These are phyloP conservation scores for Parotocinclus haroldoi DNA, from an alignment of 2,797 vertebrate genomes.

Conservation along the genomic window DNA sequence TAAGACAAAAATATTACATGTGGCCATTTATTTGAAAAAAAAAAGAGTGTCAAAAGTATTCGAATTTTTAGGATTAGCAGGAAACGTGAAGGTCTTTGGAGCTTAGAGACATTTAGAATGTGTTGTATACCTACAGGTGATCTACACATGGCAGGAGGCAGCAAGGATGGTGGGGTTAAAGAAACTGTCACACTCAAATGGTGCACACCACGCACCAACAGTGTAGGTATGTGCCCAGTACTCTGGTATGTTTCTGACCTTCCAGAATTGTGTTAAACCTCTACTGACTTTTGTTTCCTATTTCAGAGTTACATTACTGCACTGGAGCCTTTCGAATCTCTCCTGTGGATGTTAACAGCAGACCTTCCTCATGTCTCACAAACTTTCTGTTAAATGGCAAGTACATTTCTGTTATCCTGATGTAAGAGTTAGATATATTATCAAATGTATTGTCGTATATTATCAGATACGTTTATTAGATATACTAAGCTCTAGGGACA, in stretches of 20 bases:
- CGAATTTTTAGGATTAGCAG: too few species aligned
- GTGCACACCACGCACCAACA: slow-evolving; percentile 96
- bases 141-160: slow-evolving; percentile 72
- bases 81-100: too few species aligned
- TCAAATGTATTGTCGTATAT: too few species aligned
- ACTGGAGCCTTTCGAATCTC: slow-evolving; percentile 96
- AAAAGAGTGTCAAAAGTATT: too few species aligned
- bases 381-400: slow-evolving; percentile 97
- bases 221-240: slow-evolving; percentile 67
- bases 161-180: slow-evolving; percentile 86
- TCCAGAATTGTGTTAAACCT: not conserved
- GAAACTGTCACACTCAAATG: slow-evolving; percentile 96
- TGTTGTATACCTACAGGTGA: slow-evolving; percentile 74
- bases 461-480: too few species aligned
- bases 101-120: not conserved
- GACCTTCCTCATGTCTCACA: slow-evolving; percentile 95
- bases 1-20: too few species aligned
- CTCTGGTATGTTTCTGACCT: too few species aligned
- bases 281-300: not conserved
- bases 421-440: not conserved
- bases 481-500: too few species aligned
- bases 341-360: slow-evolving; percentile 96
- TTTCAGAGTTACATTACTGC: slow-evolving; percentile 93
- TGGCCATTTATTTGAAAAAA: too few species aligned
- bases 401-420: slow-evolving; percentile 7